Percentiles rank a stretch among this genome's conserved stretches.
Evolutionary conservation across 2,888 invertebrate species (phyloP).

Genomic region (Callosobruchus maculatus): DNA sequence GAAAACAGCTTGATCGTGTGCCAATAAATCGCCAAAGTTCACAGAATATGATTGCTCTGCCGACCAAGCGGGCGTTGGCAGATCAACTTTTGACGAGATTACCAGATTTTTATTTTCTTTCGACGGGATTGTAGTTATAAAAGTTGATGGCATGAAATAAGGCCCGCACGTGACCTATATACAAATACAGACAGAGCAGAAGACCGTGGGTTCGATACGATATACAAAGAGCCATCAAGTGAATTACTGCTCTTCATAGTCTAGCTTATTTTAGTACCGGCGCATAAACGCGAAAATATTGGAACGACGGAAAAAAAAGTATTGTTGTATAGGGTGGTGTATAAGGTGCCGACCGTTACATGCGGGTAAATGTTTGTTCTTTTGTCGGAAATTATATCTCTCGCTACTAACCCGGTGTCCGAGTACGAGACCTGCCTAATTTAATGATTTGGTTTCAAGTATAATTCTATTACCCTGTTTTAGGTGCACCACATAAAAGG

Average conservation of each 20-base stretch:
- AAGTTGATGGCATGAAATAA: constrained; percentile 35
- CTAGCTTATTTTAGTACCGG: background rate
- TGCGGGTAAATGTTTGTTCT: too few species aligned
- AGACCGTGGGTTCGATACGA: background rate
- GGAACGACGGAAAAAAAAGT: background rate
- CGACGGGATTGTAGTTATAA: constrained; percentile 29
- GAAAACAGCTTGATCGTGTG: background rate
- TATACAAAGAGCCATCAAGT: background rate
- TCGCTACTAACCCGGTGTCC: too few species aligned
- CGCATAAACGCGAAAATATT: too few species aligned
- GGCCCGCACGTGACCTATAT: constrained; percentile 36
- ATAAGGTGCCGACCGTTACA: too few species aligned
- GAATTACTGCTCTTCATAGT: background rate
- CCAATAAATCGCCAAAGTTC: constrained; percentile 24
- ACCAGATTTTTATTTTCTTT: constrained; percentile 16
- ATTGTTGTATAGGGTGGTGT: too few species aligned
- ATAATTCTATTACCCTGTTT: too few species aligned
- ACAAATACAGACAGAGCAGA: constrained; percentile 4
- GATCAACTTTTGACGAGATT: constrained; percentile 25
- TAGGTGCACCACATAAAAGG: too few species aligned
- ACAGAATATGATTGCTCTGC: background rate
- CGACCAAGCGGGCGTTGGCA: background rate
- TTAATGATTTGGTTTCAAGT: too few species aligned
- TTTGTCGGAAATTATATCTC: too few species aligned
- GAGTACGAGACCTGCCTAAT: too few species aligned